Percentiles rank a stretch among this genome's conserved stretches.
Evolutionary conservation across 2,797 vertebrate genomes (phyloP).

Genomic region (Sphenopsis melanotis): DNA sequence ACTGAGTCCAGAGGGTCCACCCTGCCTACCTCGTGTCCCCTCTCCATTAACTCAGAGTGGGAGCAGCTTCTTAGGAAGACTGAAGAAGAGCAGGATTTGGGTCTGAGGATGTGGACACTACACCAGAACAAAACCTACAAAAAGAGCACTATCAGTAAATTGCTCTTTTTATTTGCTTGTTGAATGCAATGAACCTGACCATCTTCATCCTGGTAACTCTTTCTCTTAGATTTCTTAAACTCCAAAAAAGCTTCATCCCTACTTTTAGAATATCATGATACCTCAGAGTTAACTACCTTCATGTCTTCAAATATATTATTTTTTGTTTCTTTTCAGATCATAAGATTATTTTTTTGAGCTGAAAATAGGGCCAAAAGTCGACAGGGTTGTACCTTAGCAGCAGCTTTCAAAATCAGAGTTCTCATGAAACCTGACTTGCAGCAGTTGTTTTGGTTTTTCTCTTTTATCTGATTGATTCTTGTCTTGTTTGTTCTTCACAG

Average conservation of each 20-base stretch:
- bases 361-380: not conserved
- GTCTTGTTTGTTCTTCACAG: not conserved
- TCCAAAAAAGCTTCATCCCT: not conserved
- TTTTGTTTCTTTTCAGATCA: not conserved
- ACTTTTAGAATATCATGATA: not conserved
- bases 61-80: not conserved
- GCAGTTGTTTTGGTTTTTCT: not conserved
- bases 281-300: not conserved
- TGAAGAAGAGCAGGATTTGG: not conserved
- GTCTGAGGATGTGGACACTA: not conserved
- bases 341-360: not conserved
- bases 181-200: not conserved
- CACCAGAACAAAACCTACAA: rapidly evolving
- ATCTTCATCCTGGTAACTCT: not conserved
- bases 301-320: not conserved
- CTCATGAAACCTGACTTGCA: not conserved
- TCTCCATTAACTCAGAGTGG: rapidly evolving
- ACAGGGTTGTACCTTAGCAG: not conserved
- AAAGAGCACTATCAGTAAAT: not conserved
- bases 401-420: not conserved
- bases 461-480: not conserved
- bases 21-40: not conserved
- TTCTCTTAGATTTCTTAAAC: not conserved
- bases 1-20: not conserved
- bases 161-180: not conserved